Conservation (phyloP, 2,797 vertebrate genomes). For the Corythornis leucogaster region DNA sequence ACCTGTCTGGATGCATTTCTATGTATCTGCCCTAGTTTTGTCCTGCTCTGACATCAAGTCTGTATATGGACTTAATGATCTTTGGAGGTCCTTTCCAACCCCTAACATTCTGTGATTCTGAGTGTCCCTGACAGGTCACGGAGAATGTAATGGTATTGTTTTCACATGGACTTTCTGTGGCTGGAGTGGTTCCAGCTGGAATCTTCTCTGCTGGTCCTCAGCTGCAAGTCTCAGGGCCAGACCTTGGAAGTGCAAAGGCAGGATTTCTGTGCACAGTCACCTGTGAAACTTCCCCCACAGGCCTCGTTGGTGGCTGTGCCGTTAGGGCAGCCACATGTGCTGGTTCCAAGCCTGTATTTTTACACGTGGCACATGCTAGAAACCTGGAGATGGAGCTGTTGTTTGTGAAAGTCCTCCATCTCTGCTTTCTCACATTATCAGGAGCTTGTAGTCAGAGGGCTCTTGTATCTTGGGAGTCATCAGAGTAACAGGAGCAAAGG, state of each 20-base stretch:
- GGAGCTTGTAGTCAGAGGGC: neutral
- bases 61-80: too few relatives aligned
- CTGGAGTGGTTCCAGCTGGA: neutral
- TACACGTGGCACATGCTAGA: neutral
- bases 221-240: neutral
- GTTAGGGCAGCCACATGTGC: neutral
- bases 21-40: too few relatives aligned
- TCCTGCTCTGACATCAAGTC: too few relatives aligned
- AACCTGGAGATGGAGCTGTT: neutral
- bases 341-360: neutral
- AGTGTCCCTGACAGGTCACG: neutral
- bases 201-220: neutral
- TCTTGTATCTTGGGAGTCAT: neutral
- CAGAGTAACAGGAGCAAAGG: neutral
- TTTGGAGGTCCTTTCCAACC: too few relatives aligned
- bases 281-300: neutral
- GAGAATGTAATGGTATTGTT: neutral
- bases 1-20: too few relatives aligned
- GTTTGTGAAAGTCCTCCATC: neutral
- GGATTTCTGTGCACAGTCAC: neutral
- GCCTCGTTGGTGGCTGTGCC: fast-evolving
- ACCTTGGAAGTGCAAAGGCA: neutral
- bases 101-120: too few relatives aligned
- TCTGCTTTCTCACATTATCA: fast-evolving
- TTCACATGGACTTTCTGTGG: neutral